Conservation (phyloP, 2,888 invertebrate genomes). For the Germaria angustata region DNA sequence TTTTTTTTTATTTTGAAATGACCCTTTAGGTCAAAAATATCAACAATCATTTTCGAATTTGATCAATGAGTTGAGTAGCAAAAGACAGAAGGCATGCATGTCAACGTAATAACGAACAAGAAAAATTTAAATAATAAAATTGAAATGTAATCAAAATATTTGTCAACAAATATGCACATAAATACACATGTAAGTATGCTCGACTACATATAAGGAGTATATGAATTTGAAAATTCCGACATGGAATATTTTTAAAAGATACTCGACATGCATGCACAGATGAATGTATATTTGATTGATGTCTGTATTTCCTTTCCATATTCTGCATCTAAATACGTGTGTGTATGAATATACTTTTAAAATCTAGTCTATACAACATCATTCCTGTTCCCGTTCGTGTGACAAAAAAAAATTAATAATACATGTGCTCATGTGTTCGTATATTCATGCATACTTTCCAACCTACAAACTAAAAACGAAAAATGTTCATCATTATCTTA, state of each 20-base stretch:
- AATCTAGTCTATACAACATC: no score
- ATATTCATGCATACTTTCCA: neutral
- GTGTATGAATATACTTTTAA: neutral
- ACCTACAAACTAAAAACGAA: constrained; percentile 11
- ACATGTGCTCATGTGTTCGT: neutral
- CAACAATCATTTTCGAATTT: neutral
- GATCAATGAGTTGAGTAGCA: neutral
- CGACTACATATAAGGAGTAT: no score
- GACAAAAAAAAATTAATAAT: no score
- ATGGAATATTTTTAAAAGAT: neutral
- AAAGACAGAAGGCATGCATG: no score
- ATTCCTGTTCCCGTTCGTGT: no score
- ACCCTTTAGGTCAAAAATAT: no score
- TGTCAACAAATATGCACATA: constrained; percentile 27
- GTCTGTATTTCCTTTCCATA: neutral
- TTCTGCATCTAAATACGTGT: neutral
- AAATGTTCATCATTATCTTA: constrained; percentile 31
- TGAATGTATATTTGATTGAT: neutral
- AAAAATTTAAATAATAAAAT: neutral
- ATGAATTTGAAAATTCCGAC: neutral
- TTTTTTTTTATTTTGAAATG: no score
- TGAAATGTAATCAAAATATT: constrained; percentile 37
- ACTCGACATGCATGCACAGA: neutral
- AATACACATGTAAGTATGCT: no score
- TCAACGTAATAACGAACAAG: neutral